Percentiles rank a stretch among this genome's conserved stretches.
Conservation (phyloP, 2,888 invertebrate species). For the Lapara coniferarum region DNA sequence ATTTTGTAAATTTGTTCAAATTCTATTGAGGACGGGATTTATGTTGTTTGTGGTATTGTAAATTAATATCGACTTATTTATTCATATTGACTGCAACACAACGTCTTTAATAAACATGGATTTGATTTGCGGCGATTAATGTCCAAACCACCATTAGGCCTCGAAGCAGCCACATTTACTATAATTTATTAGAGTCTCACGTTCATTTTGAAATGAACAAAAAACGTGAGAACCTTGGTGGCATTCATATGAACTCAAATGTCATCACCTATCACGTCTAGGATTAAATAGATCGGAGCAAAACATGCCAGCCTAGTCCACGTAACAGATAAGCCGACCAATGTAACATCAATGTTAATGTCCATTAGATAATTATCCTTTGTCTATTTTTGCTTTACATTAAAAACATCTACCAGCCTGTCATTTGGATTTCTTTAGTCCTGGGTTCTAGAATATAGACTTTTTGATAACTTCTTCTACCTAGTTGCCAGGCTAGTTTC, state of each 20-base stretch:
- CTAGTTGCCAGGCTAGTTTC: too few relatives aligned
- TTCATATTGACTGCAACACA: too few relatives aligned
- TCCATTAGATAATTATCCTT: neutral
- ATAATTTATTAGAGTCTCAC: neutral
- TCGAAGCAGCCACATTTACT: neutral
- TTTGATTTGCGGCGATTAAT: neutral
- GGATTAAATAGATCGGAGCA: neutral
- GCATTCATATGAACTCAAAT: slow-evolving; percentile 17
- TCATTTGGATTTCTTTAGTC: neutral
- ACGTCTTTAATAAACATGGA: neutral
- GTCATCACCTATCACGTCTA: slow-evolving; percentile 10
- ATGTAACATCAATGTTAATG: neutral
- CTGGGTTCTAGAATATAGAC: neutral
- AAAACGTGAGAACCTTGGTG: slow-evolving; percentile 15
- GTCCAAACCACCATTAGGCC: neutral
- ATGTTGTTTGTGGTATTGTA: too few relatives aligned
- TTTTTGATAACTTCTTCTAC: too few relatives aligned
- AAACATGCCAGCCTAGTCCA: neutral
- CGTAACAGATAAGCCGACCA: neutral
- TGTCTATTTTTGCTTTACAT: neutral
- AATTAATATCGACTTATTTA: too few relatives aligned
- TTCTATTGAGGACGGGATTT: neutral
- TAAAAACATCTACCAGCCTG: neutral
- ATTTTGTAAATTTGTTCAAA: neutral
- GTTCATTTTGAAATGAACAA: slow-evolving; percentile 14